Conservation (phyloP, 2,888 invertebrate genomes). For the Dicranocentrus wangi region DNA sequence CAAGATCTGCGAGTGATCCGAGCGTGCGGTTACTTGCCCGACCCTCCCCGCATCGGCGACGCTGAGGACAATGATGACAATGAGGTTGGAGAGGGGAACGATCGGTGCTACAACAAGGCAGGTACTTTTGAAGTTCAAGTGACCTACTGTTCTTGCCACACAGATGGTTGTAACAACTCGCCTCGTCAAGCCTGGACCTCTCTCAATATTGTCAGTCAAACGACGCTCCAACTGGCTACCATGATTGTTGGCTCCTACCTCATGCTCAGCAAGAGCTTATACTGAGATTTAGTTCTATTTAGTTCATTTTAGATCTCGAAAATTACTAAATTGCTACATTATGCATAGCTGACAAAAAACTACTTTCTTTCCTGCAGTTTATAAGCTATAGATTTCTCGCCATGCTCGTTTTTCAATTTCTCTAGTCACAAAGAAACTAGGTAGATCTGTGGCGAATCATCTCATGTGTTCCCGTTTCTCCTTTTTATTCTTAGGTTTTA, state of each 20-base stretch:
- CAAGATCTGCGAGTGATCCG: constrained; percentile 68
- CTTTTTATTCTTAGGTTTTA: no score
- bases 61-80: constrained; percentile 58
- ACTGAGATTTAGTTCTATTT: constrained; percentile 57
- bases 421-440: no score
- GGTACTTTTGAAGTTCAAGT: constrained; percentile 72
- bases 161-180: constrained; percentile 49
- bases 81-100: neutral
- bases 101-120: constrained; percentile 70
- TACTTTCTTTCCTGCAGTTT: no score
- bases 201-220: constrained; percentile 45
- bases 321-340: no score
- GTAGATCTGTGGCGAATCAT: no score
- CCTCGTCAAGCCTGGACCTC: constrained; percentile 46
- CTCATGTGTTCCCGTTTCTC: no score
- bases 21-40: constrained; percentile 69
- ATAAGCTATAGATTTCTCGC: no score
- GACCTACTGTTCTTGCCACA: constrained; percentile 70
- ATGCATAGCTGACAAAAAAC: no score
- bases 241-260: constrained; percentile 62
- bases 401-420: no score
- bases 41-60: constrained; percentile 30
- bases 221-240: constrained; percentile 48
- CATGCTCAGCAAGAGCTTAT: constrained; percentile 60
- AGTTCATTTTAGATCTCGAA: no score